phyloP scores from a whole-genome alignment of 1,140 invertebrate species.

The Parasteatoda tepidariorum region DNA sequence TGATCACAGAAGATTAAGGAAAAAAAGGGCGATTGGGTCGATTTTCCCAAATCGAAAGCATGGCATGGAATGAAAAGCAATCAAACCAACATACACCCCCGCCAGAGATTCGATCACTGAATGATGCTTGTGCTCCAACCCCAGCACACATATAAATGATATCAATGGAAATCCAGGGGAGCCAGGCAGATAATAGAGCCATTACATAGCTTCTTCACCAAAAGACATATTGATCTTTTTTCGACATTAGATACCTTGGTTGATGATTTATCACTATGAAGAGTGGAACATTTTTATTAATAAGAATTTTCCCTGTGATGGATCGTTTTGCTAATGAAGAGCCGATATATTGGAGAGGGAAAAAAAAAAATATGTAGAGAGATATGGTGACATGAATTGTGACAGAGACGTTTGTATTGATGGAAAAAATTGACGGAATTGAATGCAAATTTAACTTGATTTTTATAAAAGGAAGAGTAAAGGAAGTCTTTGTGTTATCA shows the following conservation, averaged over 20 bases:
- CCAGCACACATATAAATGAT: neutral
- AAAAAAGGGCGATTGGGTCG: neutral
- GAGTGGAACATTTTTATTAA: neutral
- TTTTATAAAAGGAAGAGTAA: no score
- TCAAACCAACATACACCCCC: neutral
- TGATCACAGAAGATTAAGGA: slow-evolving; percentile 3
- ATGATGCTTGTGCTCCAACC: neutral
- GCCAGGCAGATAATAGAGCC: neutral
- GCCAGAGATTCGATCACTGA: neutral
- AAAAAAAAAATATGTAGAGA: neutral
- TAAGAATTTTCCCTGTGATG: neutral
- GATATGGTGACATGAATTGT: no score
- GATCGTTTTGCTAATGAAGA: neutral
- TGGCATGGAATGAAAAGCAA: neutral
- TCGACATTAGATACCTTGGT: neutral
- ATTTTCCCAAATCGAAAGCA: neutral
- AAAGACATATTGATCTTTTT: neutral
- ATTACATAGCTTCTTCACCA: neutral
- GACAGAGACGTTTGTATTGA: no score
- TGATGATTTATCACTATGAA: neutral
- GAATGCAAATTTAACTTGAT: no score
- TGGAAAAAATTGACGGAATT: no score
- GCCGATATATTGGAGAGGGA: neutral
- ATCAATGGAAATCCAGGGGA: neutral
- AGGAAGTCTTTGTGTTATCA: no score